Percentiles rank a stretch among this genome's conserved stretches.
Conservation (phyloP, 2,797 vertebrate species). For the Dendrocincla fuliginosa region DNA sequence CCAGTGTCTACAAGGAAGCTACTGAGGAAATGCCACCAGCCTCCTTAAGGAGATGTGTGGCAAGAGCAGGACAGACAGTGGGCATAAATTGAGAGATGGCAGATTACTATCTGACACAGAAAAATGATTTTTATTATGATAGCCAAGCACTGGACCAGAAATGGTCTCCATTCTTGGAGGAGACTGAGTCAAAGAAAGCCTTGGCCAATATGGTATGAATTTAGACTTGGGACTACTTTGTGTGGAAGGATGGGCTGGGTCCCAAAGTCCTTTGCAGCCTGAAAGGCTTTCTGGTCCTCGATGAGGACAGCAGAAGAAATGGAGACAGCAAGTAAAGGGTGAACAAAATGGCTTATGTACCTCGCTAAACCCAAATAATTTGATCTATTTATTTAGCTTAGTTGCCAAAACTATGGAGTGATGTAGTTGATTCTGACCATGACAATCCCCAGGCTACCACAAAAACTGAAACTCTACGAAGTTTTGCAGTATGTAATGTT, state of each 20-base stretch:
- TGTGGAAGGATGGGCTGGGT: neutral
- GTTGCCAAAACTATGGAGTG: conserved; percentile 6
- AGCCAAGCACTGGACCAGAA: neutral
- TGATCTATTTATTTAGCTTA: conserved; percentile 49
- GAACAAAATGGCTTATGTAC: neutral
- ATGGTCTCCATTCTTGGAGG: neutral
- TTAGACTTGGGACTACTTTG: neutral
- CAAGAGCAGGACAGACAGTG: neutral
- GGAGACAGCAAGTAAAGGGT: neutral
- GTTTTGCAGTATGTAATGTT: neutral
- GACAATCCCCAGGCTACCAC: conserved; percentile 7
- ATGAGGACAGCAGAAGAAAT: neutral
- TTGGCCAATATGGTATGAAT: neutral
- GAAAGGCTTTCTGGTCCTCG: neutral
- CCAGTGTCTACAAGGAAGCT: neutral
- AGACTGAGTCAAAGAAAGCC: neutral
- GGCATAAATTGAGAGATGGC: neutral
- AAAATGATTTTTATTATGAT: fast-evolving
- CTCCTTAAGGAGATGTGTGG: neutral
- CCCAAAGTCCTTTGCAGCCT: neutral
- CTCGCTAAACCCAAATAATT: neutral
- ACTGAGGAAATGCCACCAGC: neutral
- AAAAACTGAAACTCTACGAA: conserved; percentile 9
- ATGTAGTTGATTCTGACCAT: conserved; percentile 11
- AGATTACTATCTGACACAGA: neutral